Conservation (phyloP, 2,888 invertebrate species). For the Chrysolina haemoptera region DNA sequence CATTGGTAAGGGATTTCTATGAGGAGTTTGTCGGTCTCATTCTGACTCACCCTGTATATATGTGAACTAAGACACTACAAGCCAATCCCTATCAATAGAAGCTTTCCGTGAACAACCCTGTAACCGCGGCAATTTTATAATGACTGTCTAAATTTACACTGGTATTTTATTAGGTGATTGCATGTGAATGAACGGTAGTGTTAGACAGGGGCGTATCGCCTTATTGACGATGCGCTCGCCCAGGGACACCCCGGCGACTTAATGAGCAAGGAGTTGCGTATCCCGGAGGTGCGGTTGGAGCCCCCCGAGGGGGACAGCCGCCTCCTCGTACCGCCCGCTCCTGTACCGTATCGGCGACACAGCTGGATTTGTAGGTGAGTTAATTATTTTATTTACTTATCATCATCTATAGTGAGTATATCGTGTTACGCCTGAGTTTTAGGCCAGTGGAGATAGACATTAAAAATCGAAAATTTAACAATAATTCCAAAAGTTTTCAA, state of each 20-base stretch:
- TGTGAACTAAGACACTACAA: background rate
- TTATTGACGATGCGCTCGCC: constrained; percentile 52
- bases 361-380: constrained; percentile 86
- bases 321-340: constrained; percentile 69
- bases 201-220: constrained; percentile 48
- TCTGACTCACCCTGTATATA: too few species aligned
- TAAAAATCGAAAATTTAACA: too few species aligned
- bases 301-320: constrained; percentile 71
- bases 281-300: constrained; percentile 80
- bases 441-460: too few species aligned
- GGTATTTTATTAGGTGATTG: constrained; percentile 19
- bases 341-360: constrained; percentile 77
- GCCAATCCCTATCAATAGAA: background rate
- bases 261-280: constrained; percentile 77
- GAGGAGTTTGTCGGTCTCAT: too few species aligned
- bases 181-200: constrained; percentile 11
- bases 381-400: background rate
- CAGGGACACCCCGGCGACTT: constrained; percentile 44
- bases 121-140: constrained; percentile 4
- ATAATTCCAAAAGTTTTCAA: too few species aligned
- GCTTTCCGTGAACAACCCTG: background rate
- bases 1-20: too few species aligned
- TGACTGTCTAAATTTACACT: constrained; percentile 11
- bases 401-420: background rate
- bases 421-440: background rate